Evolutionary conservation across 2,888 invertebrate species (phyloP), one percentile per base, ranked within the genome.

Genomic region (Eudasyphora cyanicolor): DNA sequence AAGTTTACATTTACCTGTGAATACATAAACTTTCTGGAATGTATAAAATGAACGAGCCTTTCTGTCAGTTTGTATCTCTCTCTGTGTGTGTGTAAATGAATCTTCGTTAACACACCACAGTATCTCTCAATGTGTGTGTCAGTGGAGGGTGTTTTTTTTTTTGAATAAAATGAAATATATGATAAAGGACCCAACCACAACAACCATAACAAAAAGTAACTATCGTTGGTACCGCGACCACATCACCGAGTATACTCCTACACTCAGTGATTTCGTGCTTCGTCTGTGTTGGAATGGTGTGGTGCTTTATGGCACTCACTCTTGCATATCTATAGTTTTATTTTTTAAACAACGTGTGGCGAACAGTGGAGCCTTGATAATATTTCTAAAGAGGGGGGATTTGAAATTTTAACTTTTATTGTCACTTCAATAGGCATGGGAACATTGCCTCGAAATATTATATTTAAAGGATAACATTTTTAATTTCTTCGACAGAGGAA

Each of bases 1-100:
- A 82, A 70, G 75, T 57, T 78, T 51, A 19, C 32, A 78, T 75
- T 82, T 75, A 82, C 75, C 74, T 82, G 70, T 6, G 32, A 24
- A 27, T 45, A 45, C 45, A 45, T n/a, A 45, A 45, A 45, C n/a
- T 45, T 45, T 2, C 45, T 2, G n/a, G 45, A n/a, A 45, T 45
- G 45, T 45, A 45, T n/a, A n/a, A n/a, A n/a, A n/a, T n/a, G n/a
- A n/a, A n/a, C n/a, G n/a, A n/a, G n/a, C n/a, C n/a, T n/a, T n/a
- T n/a, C n/a, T n/a, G n/a, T n/a, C n/a, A n/a, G n/a, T n/a, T n/a
- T 45, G 45, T n/a, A 45, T 45, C n/a, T n/a, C 1, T n/a, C n/a
- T n/a, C 14, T 45, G n/a, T 38, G 38, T 2, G 10, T 38, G 10
- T 3, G 38, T 38, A 38, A n/a, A n/a, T n/a, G n/a, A n/a, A n/a